Evolutionary conservation across 2,113 vertebrate species (phyloP), one percentile per base, ranked within the genome.

Genomic region (Heloderma charlesbogerti): DNA sequence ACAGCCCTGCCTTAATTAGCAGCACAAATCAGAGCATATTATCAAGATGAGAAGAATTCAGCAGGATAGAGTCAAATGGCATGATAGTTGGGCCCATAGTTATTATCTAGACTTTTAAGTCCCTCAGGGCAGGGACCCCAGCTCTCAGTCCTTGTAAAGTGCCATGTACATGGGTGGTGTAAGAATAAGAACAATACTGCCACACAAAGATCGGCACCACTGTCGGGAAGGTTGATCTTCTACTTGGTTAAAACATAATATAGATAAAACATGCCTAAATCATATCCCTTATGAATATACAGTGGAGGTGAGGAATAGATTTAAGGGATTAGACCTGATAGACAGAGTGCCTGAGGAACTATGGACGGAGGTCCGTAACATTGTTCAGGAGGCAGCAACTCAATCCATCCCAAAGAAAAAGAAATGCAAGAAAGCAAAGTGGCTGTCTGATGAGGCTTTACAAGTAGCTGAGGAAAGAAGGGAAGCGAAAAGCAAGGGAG

Each of bases 231-330:
- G 2, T 29, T 0, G 0, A 74, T 74, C 83, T 82, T 87, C 78
- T 91, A 18, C 48, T 66, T 85, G 71, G 51, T 27, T 90, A 88
- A 88, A 54, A 91, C 87, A 40, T 0, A 51, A 40, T 25, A 80
- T 84, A 90, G 87, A 88, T 78, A 86, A 89, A 86, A 31, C 18
- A 80, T 72, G 77, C 89, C 78, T 93, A 84, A n/a, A n/a, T n/a
- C n/a, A n/a, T n/a, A n/a, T n/a, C n/a, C n/a, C n/a, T n/a, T n/a
- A n/a, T n/a, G n/a, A n/a, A n/a, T n/a, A n/a, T n/a, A n/a, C n/a
- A n/a, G n/a, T n/a, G n/a, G n/a, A n/a, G n/a, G n/a, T n/a, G n/a
- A n/a, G n/a, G n/a, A n/a, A n/a, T n/a, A n/a, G n/a, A n/a, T n/a
- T n/a, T n/a, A n/a, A n/a, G n/a, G n/a, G n/a, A n/a, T n/a, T n/a